phyloP scores from a whole-genome alignment of 2,888 invertebrate genomes.

The Amphipyra tragopoginis region DNA sequence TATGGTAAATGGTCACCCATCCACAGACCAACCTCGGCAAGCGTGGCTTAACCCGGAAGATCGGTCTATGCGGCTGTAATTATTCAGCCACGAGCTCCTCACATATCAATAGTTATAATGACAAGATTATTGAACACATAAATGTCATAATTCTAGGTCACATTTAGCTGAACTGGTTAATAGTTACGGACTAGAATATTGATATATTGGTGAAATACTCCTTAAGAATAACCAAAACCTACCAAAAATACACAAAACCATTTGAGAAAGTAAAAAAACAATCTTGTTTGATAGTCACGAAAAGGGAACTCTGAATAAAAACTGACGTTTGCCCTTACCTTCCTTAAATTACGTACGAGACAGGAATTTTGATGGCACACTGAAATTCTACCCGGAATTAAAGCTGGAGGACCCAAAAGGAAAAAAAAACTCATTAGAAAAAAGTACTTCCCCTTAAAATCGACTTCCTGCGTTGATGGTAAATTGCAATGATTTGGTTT shows the following conservation, averaged over 20 bases:
- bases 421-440: slow-evolving; percentile 63
- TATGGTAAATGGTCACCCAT: no score
- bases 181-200: no score
- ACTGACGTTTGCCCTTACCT: slow-evolving; percentile 47
- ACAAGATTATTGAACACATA: no score
- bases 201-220: no score
- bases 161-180: no score
- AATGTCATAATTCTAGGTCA: no score
- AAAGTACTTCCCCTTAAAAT: slow-evolving; percentile 50
- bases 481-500: slow-evolving; percentile 53
- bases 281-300: slow-evolving; percentile 25
- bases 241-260: not conserved
- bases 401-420: slow-evolving; percentile 15
- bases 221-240: no score
- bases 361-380: slow-evolving; percentile 65
- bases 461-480: slow-evolving; percentile 7
- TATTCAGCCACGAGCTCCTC: no score
- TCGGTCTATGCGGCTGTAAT: no score
- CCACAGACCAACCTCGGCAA: no score
- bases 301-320: slow-evolving; percentile 54
- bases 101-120: no score
- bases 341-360: slow-evolving; percentile 68
- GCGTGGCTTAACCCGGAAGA: no score
- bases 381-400: slow-evolving; percentile 46
- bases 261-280: slow-evolving; percentile 8